phyloP scores from a whole-genome alignment of 1,140 invertebrate species.

The Drosophila kurseongensis region DNA sequence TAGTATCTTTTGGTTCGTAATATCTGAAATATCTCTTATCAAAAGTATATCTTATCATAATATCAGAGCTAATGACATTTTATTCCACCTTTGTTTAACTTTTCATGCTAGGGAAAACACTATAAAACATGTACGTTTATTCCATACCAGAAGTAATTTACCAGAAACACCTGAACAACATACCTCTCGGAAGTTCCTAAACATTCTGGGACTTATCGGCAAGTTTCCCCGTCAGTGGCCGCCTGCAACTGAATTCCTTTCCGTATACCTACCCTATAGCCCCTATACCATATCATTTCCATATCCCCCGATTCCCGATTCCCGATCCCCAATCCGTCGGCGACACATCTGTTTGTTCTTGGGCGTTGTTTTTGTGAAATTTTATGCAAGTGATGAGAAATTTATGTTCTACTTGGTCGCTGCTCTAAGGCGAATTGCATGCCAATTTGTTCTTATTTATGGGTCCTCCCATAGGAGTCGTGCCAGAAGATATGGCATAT shows the following conservation, averaged over 20 bases:
- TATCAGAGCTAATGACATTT: no score
- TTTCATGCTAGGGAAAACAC: no score
- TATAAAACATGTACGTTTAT: no score
- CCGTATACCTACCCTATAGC: not conserved
- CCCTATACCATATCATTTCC: constrained; percentile 1
- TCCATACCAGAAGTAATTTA: no score
- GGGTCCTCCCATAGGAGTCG: constrained; percentile 12
- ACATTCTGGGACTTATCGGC: not conserved
- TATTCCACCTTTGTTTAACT: no score
- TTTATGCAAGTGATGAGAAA: constrained; percentile 80
- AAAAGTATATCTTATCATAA: no score
- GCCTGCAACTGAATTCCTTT: not conserved
- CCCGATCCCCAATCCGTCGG: constrained; percentile 21
- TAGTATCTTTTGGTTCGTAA: no score
- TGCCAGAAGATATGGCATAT: constrained; percentile 8
- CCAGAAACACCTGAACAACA: no score
- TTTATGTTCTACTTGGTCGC: constrained; percentile 69
- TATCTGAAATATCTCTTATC: no score
- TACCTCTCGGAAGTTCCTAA: not conserved
- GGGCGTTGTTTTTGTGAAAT: constrained; percentile 70
- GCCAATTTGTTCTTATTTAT: constrained; percentile 79
- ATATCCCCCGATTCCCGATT: not conserved
- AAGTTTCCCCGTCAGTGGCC: not conserved
- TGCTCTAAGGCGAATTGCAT: constrained; percentile 69
- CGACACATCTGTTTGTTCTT: constrained; percentile 72